Evolutionary conservation across 2,888 invertebrate genomes (phyloP), one percentile per base, ranked within the genome.

Genomic region (Lampropteryx suffumata): DNA sequence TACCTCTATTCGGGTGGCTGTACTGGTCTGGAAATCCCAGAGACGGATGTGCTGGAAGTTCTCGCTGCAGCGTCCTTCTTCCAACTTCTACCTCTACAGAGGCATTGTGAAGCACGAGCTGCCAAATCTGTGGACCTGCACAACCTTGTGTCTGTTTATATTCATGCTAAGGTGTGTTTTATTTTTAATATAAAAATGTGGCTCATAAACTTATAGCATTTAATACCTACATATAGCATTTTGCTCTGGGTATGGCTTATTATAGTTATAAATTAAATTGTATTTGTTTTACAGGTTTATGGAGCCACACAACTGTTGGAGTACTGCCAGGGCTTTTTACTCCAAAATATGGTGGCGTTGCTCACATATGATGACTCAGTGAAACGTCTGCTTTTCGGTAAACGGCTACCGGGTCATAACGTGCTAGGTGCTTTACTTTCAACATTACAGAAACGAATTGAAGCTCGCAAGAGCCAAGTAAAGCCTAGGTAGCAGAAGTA

Each of bases 281-380:
- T 55, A 12, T 13, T 52, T 52, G 44, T 50, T 59, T 73, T 76
- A 10, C 70, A 96, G 95, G 96, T 97, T 11, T 97, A 97, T 74
- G 96, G 95, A 69, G 97, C 97, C 21, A 92, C 94, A 27, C 96
- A 96, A 77, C 90, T 97, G 29, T 84, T 97, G 70, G 97, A 97
- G 82, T 97, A 96, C 80, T 97, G 97, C 73, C 97, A 97, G 86
- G 96, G 96, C 42, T 97, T 97, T 78, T 89, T 97, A 17, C 91
- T 97, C 35, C 97, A 97, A 84, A 97, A 97, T 73, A 96, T 97
- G 96, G 96, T 97, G n/a, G 96, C 97, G n/a, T 88, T 97, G 17
- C 90, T 97, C 37, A 97, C 97, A 0, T 97, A 96, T 71, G 97
- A 97, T 69, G 97, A 97, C 76, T 96, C 96, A 0, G 97, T 97